A percentile compares a stretch with the other conserved stretches of the same genome.
phyloP scores from a whole-genome alignment of 1,140 invertebrate genomes.

The Eupristina koningsbergeri region DNA sequence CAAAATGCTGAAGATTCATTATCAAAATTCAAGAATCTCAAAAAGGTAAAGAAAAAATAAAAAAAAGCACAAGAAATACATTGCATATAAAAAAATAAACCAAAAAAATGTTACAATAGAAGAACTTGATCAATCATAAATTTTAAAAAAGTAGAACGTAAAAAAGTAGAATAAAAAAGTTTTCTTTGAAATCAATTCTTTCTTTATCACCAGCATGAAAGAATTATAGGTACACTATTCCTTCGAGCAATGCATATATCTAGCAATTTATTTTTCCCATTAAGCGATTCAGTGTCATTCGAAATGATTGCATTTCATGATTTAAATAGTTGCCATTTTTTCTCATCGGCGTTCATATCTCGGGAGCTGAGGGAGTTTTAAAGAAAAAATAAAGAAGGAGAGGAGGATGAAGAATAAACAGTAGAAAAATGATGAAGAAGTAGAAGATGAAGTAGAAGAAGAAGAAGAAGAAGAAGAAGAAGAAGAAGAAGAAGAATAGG shows the following conservation, averaged over 20 bases:
- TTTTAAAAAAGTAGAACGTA: slow-evolving; percentile 16
- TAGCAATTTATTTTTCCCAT: neutral
- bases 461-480: too few relatives aligned
- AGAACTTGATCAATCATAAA: slow-evolving; percentile 21
- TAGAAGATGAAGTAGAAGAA: too few relatives aligned
- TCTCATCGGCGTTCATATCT: neutral
- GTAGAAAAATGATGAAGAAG: too few relatives aligned
- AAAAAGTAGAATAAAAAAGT: slow-evolving; percentile 37
- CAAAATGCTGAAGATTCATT: slow-evolving; percentile 27
- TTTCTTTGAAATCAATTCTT: neutral
- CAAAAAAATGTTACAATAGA: neutral
- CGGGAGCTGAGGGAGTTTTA: neutral
- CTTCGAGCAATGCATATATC: neutral
- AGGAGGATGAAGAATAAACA: too few relatives aligned
- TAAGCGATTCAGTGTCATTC: neutral
- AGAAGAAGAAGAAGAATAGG: too few relatives aligned
- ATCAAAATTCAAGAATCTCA: neutral
- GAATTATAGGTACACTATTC: neutral
- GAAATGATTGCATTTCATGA: neutral
- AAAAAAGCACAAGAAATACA: neutral
- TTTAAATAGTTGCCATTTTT: neutral
- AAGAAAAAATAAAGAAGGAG: too few relatives aligned
- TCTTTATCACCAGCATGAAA: slow-evolving; percentile 6
- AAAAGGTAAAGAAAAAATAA: neutral
- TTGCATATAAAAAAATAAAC: neutral